These are phyloP conservation scores for Dasypolia templi DNA, from an alignment of 2,888 invertebrate genomes.

Conservation along the genomic window DNA sequence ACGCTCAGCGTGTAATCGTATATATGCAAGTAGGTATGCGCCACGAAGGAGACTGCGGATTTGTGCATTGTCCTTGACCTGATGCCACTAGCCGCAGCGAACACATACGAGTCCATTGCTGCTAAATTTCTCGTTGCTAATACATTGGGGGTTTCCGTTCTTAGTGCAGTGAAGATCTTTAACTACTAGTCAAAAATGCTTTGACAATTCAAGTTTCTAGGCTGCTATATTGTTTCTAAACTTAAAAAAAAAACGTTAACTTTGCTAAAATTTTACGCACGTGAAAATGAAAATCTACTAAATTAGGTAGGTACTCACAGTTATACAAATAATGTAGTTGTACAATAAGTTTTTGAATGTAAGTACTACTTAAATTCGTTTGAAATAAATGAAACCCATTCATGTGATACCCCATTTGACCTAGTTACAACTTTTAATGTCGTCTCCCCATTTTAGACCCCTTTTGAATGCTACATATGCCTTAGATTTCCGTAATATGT, in stretches of 20 bases:
- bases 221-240: not conserved
- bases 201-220: not conserved
- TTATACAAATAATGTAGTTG: not conserved
- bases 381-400: constrained; percentile 19
- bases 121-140: constrained; percentile 44
- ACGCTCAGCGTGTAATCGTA: not conserved
- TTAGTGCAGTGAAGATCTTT: constrained; percentile 31
- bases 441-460: constrained; percentile 15
- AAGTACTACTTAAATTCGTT: not conserved
- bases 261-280: not conserved
- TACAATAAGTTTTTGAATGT: not conserved
- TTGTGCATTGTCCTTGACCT: constrained; percentile 82
- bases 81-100: constrained; percentile 76
- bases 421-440: constrained; percentile 24
- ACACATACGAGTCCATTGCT: constrained; percentile 65
- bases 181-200: constrained; percentile 4
- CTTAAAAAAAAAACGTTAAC: too few relatives aligned
- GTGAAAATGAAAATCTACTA: not conserved
- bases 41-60: constrained; percentile 75
- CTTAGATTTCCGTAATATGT: constrained; percentile 6
- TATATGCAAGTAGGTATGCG: constrained; percentile 41
- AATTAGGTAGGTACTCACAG: not conserved
- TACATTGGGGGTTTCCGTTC: constrained; percentile 38
- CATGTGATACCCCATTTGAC: constrained; percentile 42
- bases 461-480: constrained; percentile 10